Evolutionary conservation across 2,888 invertebrate genomes (phyloP), one percentile per base, ranked within the genome.

Genomic region (Cephonodes hylas): DNA sequence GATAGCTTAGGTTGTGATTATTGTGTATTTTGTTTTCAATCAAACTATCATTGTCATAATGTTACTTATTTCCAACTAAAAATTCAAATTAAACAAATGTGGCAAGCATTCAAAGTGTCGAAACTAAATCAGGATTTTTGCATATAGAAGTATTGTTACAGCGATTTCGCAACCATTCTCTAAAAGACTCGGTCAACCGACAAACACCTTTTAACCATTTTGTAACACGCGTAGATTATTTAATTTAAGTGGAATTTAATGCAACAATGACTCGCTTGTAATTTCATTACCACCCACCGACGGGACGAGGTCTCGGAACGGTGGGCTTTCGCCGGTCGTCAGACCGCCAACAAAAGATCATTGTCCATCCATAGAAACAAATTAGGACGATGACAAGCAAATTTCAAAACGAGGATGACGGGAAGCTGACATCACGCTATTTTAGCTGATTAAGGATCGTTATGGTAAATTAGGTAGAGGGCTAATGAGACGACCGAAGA

Each of bases 281-380:
- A 89, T 90, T 87, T 87, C 83, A 88, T 90, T 89, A 89, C 90
- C 91, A 88, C 91, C 89, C 88, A 89, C 85, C 72, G 84, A 59
- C 66, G 63, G 63, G 61, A 65, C 62, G 63, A 56, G 27, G 25
- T 56, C 42, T 48, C 25, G 56, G 44, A 59, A 65, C 65, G 64
- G 63, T 59, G 68, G 66, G 64, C 66, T 70, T 69, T 64, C 42
- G 59, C 20, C 44, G 42, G 67, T 61, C 71, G 68, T 62, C 67
- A 71, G 64, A 68, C 71, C 59, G 42, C 66, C 70, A 82, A 86
- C 84, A 89, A 89, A 81, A 72, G 74, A 73, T 75, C 76, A 82
- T 87, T 88, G 87, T 89, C 75, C 80, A 75, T 74, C 79, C 80
- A 81, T 83, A 77, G 79, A 82, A 87, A 84, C 83, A 82, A 88